A percentile compares a stretch with the other conserved stretches of the same genome.
Evolutionary conservation across 2,888 invertebrate genomes (phyloP).

Genomic region (Cryptocephalus moraei): DNA sequence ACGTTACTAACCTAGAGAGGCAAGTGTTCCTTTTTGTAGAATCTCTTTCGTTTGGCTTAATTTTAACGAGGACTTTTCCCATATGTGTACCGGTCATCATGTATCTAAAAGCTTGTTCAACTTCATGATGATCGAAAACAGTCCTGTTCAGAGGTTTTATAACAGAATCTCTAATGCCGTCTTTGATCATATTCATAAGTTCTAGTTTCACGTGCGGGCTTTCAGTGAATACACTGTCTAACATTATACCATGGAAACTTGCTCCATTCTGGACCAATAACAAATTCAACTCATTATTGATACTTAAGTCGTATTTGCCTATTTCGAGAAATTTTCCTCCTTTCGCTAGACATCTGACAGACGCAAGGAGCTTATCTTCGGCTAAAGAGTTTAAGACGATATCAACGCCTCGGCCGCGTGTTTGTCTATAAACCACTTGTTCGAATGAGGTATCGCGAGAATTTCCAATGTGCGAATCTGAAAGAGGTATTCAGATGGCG

Average conservation of each 20-base stretch:
- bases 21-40: no score
- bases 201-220: constrained; percentile 4
- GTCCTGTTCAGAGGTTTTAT: constrained; percentile 59
- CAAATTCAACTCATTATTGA: constrained; percentile 55
- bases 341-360: constrained; percentile 48
- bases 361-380: constrained; percentile 78
- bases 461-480: no score
- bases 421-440: constrained; percentile 66
- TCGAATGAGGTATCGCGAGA: constrained; percentile 84
- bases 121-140: constrained; percentile 52
- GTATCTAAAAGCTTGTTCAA: constrained; percentile 62
- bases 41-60: constrained; percentile 31
- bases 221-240: constrained; percentile 42
- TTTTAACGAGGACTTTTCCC: constrained; percentile 53
- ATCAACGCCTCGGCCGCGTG: constrained; percentile 82
- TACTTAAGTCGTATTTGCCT: constrained; percentile 71
- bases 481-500: no score
- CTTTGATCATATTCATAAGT: constrained; percentile 1
- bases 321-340: constrained; percentile 73
- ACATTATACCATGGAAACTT: constrained; percentile 66
- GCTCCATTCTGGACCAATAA: constrained; percentile 59
- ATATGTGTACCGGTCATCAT: constrained; percentile 67
- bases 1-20: neutral
- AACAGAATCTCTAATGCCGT: constrained; percentile 39
- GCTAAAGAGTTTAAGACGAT: constrained; percentile 84